Evolutionary conservation across 2,888 invertebrate species (phyloP), one percentile per base, ranked within the genome.

Genomic region (Mesorhabditis sp.): DNA sequence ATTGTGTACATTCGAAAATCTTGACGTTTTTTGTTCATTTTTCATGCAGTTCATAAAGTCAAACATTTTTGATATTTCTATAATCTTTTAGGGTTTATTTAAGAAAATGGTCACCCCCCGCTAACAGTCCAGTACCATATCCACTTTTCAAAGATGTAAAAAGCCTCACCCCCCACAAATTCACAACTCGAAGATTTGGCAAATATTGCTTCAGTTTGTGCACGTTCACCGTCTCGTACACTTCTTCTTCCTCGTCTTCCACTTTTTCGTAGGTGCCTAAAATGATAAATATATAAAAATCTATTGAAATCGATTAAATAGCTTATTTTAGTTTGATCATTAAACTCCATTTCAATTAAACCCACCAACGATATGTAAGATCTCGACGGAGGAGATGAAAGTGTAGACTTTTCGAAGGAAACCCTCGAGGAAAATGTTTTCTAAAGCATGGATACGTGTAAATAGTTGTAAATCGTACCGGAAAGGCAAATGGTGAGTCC

Each of bases 361-460:
- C 75, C 83, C 77, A 92, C 93, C 98, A 85, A 99, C 93, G 69
- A 99, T 90, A 88, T 98, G 98, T 68, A 99, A 89, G 69, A 95
- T 93, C 89, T 98, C 95, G 71, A 99, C 88, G 4, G 97, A 97
- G 79, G 97, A 97, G 85, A 99, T 95, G 85, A 97, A 98, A 87
- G 97, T 97, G 88, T 99, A 99, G 76, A 98, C 98, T 88, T 98
- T 95, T 78, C 98, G 89, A 94, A 99, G 96, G 87, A 99, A 98
- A 13, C 98, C 98, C 93, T 99, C 98, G 92, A 99, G 94, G 88
- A 99, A 99, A 87, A 99, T 99, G 76, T 98, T 96, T 87, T 98
- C 98, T 0, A 95, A 62, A 62, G 28, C 7, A 7, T 7, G n/a
- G n/a, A n/a, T n/a, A 28, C 7, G 28, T 2, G 7, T 62, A 15